These are phyloP conservation scores for Bradypus variegatus DNA, from an alignment of 2,797 vertebrate genomes.

Conservation along the genomic window DNA sequence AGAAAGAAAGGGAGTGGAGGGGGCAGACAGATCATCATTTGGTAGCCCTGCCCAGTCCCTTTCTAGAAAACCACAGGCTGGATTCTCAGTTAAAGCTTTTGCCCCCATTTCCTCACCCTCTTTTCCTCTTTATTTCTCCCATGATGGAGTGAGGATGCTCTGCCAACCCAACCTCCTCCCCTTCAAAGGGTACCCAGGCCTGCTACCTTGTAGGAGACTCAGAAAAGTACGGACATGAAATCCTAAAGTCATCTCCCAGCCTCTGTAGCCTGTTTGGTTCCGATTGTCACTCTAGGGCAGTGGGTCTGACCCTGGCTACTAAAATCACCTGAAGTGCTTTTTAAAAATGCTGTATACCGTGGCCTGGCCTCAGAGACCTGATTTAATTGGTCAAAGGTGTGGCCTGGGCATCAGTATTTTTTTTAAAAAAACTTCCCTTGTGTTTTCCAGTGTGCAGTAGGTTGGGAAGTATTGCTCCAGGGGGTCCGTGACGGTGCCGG, in stretches of 20 bases:
- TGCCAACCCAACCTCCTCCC: too few species aligned
- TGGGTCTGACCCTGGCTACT: neutral
- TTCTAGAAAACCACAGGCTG: neutral
- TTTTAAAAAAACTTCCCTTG: neutral
- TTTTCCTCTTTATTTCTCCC: neutral
- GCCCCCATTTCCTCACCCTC: neutral
- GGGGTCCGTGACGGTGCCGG: neutral
- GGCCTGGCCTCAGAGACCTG: neutral
- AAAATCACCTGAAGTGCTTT: neutral
- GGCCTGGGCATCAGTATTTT: neutral
- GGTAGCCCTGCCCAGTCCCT: neutral
- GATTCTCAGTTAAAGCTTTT: neutral
- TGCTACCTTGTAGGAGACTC: neutral
- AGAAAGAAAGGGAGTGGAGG: constrained; percentile 6
- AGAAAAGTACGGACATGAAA: neutral
- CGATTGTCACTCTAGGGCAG: neutral
- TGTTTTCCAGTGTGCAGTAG: neutral
- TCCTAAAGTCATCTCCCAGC: neutral
- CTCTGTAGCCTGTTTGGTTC: neutral
- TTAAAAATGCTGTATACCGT: neutral
- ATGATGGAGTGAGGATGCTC: neutral
- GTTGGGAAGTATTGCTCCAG: neutral
- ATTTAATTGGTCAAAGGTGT: neutral
- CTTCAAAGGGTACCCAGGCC: neutral
- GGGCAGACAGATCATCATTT: neutral